Percentiles rank a stretch among this genome's conserved stretches.
Conservation (phyloP, 2,888 invertebrate genomes). For the Dynastes grantii region DNA sequence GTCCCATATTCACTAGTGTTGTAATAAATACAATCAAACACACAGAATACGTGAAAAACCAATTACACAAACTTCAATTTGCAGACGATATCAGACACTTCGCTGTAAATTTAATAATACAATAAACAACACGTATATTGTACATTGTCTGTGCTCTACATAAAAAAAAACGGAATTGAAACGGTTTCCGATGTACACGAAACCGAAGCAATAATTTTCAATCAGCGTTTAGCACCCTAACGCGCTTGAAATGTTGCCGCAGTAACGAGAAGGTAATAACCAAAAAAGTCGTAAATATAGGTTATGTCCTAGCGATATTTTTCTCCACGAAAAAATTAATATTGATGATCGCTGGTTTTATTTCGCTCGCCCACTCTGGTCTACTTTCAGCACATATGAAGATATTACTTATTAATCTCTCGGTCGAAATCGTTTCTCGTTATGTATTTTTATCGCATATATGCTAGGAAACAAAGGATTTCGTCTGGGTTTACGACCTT, state of each 20-base stretch:
- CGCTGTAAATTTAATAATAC: not conserved
- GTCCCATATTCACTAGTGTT: too few species aligned
- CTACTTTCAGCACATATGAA: constrained; percentile 24
- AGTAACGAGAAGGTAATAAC: constrained; percentile 33
- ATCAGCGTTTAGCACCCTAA: constrained; percentile 30
- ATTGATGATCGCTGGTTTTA: constrained; percentile 32
- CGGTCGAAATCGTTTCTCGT: not conserved
- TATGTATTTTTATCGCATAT: constrained; percentile 1
- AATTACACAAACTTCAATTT: not conserved
- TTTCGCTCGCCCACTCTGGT: constrained; percentile 18
- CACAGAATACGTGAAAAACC: not conserved
- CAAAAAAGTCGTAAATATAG: constrained; percentile 39
- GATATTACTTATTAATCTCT: constrained; percentile 33
- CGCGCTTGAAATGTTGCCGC: constrained; percentile 11
- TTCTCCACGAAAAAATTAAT: constrained; percentile 39
- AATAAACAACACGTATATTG: not conserved
- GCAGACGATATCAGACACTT: not conserved
- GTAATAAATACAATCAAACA: too few species aligned
- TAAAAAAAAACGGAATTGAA: not conserved
- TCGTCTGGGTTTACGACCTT: not conserved
- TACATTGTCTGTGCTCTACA: not conserved
- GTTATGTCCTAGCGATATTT: constrained; percentile 35
- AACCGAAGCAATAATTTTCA: constrained; percentile 36
- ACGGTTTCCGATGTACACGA: constrained; percentile 14
- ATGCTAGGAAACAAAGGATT: not conserved